Evolutionary conservation across 2,888 invertebrate genomes (phyloP).

Genomic region (Griposia aprilina): DNA sequence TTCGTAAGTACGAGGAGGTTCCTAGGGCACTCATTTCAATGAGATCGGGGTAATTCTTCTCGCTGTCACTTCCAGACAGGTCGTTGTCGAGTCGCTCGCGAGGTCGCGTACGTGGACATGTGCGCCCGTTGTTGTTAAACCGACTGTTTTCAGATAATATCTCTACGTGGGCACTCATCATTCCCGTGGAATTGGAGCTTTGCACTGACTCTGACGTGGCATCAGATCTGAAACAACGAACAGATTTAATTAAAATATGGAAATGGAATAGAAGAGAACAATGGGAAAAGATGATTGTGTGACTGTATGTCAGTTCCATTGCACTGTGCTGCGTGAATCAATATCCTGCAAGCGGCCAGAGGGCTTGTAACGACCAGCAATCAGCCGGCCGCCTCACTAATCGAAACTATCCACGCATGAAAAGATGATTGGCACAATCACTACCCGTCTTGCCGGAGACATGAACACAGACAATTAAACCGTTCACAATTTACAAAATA

Average conservation of each 20-base stretch:
- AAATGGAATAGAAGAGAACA: constrained; percentile 40
- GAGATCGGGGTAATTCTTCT: constrained; percentile 90
- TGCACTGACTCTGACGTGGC: constrained; percentile 89
- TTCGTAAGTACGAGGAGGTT: constrained; percentile 82
- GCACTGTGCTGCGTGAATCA: constrained; percentile 31
- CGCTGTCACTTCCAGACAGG: constrained; percentile 88
- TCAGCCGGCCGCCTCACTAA: constrained; percentile 38
- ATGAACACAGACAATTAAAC: constrained; percentile 37
- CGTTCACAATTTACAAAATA: constrained; percentile 49
- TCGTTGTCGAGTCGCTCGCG: constrained; percentile 88
- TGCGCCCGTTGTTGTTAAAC: constrained; percentile 84
- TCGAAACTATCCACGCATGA: constrained; percentile 54
- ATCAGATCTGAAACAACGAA: constrained; percentile 82
- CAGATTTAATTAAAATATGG: constrained; percentile 19
- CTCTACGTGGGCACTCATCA: constrained; percentile 83
- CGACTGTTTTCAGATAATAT: constrained; percentile 83
- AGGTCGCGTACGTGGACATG: constrained; percentile 82
- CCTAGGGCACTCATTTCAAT: constrained; percentile 89
- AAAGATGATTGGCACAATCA: constrained; percentile 58
- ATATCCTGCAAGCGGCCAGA: constrained; percentile 37
- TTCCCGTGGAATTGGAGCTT: constrained; percentile 89
- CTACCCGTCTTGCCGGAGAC: constrained; percentile 29
- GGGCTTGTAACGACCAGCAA: constrained; percentile 33
- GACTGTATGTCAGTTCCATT: constrained; percentile 18
- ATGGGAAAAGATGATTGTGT: background rate